Conservation (phyloP, 2,888 invertebrate species). For the Coleophora deauratella region DNA sequence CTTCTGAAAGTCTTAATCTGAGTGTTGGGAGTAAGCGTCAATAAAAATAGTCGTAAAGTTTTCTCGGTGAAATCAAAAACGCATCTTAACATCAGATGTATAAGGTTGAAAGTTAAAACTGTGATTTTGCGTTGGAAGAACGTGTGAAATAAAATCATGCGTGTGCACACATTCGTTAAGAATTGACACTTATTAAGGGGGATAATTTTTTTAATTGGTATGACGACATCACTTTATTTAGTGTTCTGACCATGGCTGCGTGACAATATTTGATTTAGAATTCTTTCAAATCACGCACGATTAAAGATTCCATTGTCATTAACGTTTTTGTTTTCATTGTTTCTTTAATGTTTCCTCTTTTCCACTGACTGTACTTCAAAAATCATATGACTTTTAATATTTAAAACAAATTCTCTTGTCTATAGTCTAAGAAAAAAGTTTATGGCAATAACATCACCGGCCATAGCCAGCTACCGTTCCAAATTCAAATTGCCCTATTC, state of each 20-base stretch:
- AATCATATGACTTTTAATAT: too few species aligned
- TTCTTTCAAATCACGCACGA: conserved; percentile 24
- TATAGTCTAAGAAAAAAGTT: too few species aligned
- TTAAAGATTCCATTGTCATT: conserved; percentile 9
- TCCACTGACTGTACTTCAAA: too few species aligned
- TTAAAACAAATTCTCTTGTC: too few species aligned
- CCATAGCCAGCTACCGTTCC: conserved; percentile 47
- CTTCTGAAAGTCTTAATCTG: conserved; percentile 50
- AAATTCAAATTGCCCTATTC: conserved; percentile 66
- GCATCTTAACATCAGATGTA: conserved; percentile 25
- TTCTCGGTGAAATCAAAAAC: conserved; percentile 26
- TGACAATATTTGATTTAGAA: conserved; percentile 59
- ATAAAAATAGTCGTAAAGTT: conserved; percentile 70
- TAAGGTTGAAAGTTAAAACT: conserved; percentile 29
- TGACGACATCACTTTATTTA: conserved; percentile 69
- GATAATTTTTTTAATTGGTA: conserved; percentile 73
- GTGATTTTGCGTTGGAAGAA: conserved; percentile 34
- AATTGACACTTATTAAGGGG: conserved; percentile 73
- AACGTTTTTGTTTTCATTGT: neutral
- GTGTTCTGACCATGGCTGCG: conserved; percentile 43
- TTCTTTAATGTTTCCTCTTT: neutral
- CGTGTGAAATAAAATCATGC: conserved; percentile 72
- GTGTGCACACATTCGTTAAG: conserved; percentile 73
- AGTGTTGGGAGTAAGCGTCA: conserved; percentile 70
- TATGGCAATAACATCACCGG: conserved; percentile 1